phyloP scores from a whole-genome alignment of 2,888 invertebrate species.

The Galerucella pusilla region DNA sequence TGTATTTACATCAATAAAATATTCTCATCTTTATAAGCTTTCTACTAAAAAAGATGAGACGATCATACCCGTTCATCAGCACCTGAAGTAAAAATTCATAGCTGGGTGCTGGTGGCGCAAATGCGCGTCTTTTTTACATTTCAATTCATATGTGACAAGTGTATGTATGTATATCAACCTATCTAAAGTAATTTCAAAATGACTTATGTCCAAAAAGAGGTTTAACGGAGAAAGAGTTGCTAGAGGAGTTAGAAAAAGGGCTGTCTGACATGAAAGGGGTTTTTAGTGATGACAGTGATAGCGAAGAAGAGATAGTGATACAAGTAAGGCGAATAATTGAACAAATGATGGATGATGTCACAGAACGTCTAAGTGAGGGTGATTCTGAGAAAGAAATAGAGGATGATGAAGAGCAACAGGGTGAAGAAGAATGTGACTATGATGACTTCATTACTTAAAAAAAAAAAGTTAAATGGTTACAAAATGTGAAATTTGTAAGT shows the following conservation, averaged over 20 bases:
- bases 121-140: too few species aligned
- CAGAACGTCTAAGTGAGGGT: slow-evolving; percentile 16
- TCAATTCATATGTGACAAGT: background rate
- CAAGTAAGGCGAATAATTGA: slow-evolving; percentile 18
- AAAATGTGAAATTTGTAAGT: slow-evolving; percentile 18
- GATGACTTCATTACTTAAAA: slow-evolving; percentile 18
- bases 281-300: slow-evolving; percentile 20
- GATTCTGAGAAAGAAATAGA: slow-evolving; percentile 13
- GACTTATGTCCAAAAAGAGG: too few species aligned
- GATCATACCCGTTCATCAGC: background rate
- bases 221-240: too few species aligned
- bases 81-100: background rate
- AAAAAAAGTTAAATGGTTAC: slow-evolving; percentile 22
- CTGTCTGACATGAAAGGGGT: slow-evolving; percentile 7
- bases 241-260: too few species aligned
- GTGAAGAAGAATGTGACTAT: background rate
- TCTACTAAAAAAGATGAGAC: background rate
- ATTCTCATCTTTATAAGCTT: too few species aligned
- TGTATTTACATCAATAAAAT: too few species aligned
- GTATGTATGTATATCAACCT: background rate
- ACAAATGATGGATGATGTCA: slow-evolving; percentile 20
- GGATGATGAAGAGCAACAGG: slow-evolving; percentile 8
- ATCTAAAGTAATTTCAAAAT: slow-evolving; percentile 1
- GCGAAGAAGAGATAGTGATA: slow-evolving; percentile 10
- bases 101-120: too few species aligned